A percentile compares a stretch with the other conserved stretches of the same genome.
Conservation (phyloP, 1,140 invertebrate genomes). For the Stegodyphus dumicola region DNA sequence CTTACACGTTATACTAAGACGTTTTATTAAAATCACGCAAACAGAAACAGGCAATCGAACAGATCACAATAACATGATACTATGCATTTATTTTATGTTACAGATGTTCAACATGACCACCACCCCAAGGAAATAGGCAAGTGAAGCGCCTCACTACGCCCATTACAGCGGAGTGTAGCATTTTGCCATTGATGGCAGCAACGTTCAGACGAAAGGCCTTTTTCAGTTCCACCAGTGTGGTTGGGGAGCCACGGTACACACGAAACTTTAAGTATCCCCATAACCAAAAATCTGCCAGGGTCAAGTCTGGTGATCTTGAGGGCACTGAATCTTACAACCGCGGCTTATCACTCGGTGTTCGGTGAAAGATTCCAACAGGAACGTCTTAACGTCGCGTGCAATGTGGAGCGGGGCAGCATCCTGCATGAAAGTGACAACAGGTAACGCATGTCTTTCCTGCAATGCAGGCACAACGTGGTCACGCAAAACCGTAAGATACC, state of each 20-base stretch:
- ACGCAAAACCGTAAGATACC: too few species aligned
- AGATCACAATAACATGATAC: background rate
- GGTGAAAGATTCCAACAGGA: too few species aligned
- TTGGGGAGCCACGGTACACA: background rate
- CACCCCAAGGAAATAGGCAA: background rate
- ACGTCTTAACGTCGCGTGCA: too few species aligned
- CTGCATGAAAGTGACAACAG: too few species aligned
- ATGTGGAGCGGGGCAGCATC: too few species aligned
- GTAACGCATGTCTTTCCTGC: too few species aligned
- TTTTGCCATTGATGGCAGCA: background rate
- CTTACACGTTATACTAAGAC: background rate
- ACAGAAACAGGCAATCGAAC: background rate
- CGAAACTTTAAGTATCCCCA: background rate
- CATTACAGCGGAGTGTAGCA: background rate
- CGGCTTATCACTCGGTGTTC: too few species aligned
- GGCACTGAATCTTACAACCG: too few species aligned
- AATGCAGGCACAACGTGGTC: too few species aligned
- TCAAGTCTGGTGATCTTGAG: background rate
- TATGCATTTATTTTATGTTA: background rate
- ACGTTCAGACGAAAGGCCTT: background rate
- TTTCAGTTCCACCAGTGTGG: background rate
- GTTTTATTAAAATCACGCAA: background rate
- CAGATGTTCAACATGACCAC: background rate
- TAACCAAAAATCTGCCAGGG: background rate
- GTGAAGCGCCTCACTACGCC: background rate